These are phyloP conservation scores for Adelges cooleyi DNA, from an alignment of 1,140 invertebrate genomes.

Conservation along the genomic window DNA sequence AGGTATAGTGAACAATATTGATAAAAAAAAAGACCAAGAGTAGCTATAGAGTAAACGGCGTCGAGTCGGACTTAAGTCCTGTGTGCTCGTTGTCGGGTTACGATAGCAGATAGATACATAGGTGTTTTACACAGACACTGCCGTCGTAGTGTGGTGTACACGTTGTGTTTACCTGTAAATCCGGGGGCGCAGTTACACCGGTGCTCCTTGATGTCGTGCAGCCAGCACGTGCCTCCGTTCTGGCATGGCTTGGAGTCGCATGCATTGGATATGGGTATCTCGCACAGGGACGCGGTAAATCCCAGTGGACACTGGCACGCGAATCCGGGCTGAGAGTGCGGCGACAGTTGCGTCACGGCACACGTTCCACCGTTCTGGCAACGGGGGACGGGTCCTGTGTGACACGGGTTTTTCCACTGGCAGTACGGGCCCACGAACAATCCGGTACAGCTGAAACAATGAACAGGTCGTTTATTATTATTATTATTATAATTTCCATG, in stretches of 20 bases:
- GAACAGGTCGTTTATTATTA: not conserved
- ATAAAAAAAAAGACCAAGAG: no score
- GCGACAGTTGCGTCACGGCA: slow-evolving; percentile 54
- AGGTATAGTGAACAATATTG: not conserved
- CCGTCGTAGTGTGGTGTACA: no score
- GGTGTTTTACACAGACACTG: no score
- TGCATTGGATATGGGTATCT: slow-evolving; percentile 75
- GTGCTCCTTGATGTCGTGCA: slow-evolving; percentile 64
- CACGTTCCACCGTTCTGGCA: slow-evolving; percentile 91
- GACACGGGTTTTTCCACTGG: slow-evolving; percentile 82
- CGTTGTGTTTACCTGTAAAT: slow-evolving; percentile 65
- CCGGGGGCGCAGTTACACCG: slow-evolving; percentile 72
- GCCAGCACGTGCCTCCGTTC: slow-evolving; percentile 71
- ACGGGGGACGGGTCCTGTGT: slow-evolving; percentile 59
- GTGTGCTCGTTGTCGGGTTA: no score
- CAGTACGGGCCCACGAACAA: slow-evolving; percentile 89
- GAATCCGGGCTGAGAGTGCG: slow-evolving; percentile 58
- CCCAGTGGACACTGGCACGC: slow-evolving; percentile 78
- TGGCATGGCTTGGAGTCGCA: slow-evolving; percentile 79
- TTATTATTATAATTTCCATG: not conserved
- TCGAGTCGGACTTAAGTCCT: no score
- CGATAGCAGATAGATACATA: no score
- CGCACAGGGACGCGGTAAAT: slow-evolving; percentile 83
- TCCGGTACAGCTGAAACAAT: slow-evolving; percentile 70
- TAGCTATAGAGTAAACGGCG: no score